A percentile compares a stretch with the other conserved stretches of the same genome.
These are phyloP conservation scores for Heterotis niloticus DNA, from an alignment of 2,113 vertebrate species.

Conservation along the genomic window DNA sequence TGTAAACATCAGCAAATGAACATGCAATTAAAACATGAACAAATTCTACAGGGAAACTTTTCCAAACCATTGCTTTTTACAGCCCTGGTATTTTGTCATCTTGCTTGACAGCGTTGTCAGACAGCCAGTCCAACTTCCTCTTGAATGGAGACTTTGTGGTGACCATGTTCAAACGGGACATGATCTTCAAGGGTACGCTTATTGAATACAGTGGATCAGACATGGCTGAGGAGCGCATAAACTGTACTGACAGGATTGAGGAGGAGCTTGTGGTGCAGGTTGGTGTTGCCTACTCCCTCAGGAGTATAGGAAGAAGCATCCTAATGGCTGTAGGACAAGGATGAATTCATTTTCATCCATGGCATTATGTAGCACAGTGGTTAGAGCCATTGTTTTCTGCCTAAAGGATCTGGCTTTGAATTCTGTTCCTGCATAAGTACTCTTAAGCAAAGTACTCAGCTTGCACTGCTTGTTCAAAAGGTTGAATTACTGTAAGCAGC, in stretches of 20 bases:
- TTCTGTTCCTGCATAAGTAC: too few species aligned
- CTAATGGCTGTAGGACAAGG: neutral
- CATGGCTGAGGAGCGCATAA: constrained; percentile 83
- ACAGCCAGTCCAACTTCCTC: constrained; percentile 80
- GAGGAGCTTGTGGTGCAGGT: constrained; percentile 87
- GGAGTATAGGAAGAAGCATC: neutral
- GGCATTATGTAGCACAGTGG: too few species aligned
- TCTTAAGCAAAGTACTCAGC: too few species aligned
- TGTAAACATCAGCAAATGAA: neutral
- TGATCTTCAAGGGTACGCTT: constrained; percentile 76
- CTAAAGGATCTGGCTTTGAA: too few species aligned
- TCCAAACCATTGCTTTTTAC: neutral
- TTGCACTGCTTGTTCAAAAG: too few species aligned
- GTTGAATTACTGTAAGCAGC: too few species aligned
- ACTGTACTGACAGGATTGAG: constrained; percentile 84
- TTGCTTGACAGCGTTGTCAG: constrained; percentile 76
- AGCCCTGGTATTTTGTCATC: neutral
- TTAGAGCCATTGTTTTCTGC: too few species aligned
- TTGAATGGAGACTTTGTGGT: constrained; percentile 97
- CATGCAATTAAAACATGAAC: too few species aligned
- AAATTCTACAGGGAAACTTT: neutral
- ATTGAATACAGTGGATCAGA: constrained; percentile 96
- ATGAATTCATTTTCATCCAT: too few species aligned
- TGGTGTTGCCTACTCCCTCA: constrained; percentile 31
- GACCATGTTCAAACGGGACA: constrained; percentile 91